Evolutionary conservation across 2,113 vertebrate species (phyloP).

Genomic region (Agapornis roseicollis): DNA sequence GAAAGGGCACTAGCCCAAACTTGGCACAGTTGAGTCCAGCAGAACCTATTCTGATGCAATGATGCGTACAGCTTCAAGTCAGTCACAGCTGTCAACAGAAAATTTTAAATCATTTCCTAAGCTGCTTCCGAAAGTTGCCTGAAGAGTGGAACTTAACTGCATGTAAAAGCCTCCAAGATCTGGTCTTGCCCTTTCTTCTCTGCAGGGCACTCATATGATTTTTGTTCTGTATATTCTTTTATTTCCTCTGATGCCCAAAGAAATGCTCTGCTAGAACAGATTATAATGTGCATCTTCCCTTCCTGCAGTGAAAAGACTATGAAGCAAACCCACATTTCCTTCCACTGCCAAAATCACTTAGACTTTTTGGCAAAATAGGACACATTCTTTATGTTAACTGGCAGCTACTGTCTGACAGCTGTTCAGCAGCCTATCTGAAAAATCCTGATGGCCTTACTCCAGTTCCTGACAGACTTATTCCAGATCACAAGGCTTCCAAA

Average conservation of each 20-base stretch:
- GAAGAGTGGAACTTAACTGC: neutral
- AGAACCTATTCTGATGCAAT: neutral
- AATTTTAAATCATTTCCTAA: neutral
- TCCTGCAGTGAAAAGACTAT: conserved; percentile 8
- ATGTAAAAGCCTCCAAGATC: neutral
- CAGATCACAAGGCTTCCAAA: conserved; percentile 37
- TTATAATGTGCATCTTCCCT: conserved; percentile 16
- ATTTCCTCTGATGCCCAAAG: neutral
- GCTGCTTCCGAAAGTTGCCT: neutral
- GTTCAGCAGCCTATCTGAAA: conserved; percentile 45
- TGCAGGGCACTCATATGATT: neutral
- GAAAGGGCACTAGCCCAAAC: neutral
- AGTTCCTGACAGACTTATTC: conserved; percentile 46
- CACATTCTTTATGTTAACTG: conserved; percentile 64
- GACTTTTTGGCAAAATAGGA: conserved; percentile 29
- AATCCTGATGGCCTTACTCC: conserved; percentile 46
- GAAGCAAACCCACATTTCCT: conserved; percentile 24
- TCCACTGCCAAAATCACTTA: conserved; percentile 59
- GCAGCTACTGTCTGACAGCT: conserved; percentile 64
- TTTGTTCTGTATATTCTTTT: neutral
- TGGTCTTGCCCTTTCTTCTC: neutral
- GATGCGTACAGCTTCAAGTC: neutral
- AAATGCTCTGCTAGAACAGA: conserved; percentile 22
- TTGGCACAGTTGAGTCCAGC: neutral
- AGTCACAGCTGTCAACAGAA: neutral